Percentiles rank a stretch among this genome's conserved stretches.
phyloP scores from a whole-genome alignment of 2,888 invertebrate genomes.

The Drosophila antonietae region DNA sequence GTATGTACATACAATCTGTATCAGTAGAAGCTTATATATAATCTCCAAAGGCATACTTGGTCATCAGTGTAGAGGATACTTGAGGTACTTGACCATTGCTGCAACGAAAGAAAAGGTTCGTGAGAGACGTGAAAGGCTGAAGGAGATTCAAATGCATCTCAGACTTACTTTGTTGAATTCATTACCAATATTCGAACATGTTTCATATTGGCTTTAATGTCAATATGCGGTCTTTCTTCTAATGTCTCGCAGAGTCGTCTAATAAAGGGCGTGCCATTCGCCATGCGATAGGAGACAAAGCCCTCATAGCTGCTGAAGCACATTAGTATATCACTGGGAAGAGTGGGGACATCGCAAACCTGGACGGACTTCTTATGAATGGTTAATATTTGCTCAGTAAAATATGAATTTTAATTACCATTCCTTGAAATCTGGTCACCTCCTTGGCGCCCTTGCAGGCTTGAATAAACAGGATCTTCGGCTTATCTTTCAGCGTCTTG shows the following conservation, averaged over 20 bases:
- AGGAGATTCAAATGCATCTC: background rate
- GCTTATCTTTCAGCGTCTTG: constrained; percentile 78
- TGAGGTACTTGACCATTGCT: constrained; percentile 82
- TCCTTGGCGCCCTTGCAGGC: constrained; percentile 82
- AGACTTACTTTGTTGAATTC: constrained; percentile 62
- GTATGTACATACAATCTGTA: too few relatives aligned
- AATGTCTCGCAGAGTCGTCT: constrained; percentile 79
- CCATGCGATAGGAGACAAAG: constrained; percentile 82
- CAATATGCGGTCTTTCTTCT: constrained; percentile 18
- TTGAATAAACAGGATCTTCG: constrained; percentile 83
- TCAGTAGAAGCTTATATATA: constrained; percentile 38
- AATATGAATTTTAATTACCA: constrained; percentile 31
- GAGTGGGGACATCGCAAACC: background rate
- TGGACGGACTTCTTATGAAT: background rate
- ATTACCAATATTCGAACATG: constrained; percentile 51
- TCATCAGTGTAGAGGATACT: constrained; percentile 79
- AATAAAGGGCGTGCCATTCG: constrained; percentile 82
- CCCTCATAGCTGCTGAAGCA: constrained; percentile 84
- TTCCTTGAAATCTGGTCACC: constrained; percentile 71
- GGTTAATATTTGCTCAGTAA: background rate
- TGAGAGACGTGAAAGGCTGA: background rate
- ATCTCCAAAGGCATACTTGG: constrained; percentile 81
- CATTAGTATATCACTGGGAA: constrained; percentile 81
- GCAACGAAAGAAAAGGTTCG: background rate
- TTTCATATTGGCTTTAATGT: constrained; percentile 81